A percentile compares a stretch with the other conserved stretches of the same genome.
Conservation (phyloP, 2,113 vertebrate genomes). For the Ivindomyrus marchei region DNA sequence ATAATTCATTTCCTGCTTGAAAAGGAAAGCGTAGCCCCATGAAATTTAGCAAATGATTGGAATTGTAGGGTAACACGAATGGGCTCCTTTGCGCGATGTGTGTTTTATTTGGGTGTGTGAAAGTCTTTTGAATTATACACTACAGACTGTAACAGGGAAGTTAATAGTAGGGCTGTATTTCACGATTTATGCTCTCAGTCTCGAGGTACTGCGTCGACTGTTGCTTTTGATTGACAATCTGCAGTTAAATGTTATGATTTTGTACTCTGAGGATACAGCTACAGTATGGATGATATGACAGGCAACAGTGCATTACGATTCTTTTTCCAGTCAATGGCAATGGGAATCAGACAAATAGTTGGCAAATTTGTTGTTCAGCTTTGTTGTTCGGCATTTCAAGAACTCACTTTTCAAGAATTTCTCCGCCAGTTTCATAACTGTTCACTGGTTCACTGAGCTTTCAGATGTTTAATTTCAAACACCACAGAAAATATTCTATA, state of each 20-base stretch:
- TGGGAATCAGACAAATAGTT: neutral
- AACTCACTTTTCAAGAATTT: neutral
- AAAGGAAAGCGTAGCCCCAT: neutral
- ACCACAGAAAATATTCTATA: neutral
- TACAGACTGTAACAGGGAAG: neutral
- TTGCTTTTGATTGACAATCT: neutral
- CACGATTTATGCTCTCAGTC: neutral
- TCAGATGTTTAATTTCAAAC: neutral
- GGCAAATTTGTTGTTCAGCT: neutral
- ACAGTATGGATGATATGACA: neutral
- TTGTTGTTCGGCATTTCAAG: neutral
- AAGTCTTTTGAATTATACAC: neutral
- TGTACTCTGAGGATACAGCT: neutral
- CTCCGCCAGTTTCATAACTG: neutral
- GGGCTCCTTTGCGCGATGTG: neutral
- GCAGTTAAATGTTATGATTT: neutral
- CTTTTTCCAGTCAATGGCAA: neutral
- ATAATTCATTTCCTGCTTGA: neutral
- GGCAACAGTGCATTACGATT: neutral
- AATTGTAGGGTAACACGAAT: neutral
- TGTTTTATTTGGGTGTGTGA: neutral
- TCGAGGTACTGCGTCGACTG: neutral
- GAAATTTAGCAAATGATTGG: slow-evolving; percentile 10
- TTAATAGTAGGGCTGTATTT: neutral
- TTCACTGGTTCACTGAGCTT: neutral